A percentile compares a stretch with the other conserved stretches of the same genome.
Conservation (phyloP, 2,113 vertebrate species). For the Bambusicola thoracicus region DNA sequence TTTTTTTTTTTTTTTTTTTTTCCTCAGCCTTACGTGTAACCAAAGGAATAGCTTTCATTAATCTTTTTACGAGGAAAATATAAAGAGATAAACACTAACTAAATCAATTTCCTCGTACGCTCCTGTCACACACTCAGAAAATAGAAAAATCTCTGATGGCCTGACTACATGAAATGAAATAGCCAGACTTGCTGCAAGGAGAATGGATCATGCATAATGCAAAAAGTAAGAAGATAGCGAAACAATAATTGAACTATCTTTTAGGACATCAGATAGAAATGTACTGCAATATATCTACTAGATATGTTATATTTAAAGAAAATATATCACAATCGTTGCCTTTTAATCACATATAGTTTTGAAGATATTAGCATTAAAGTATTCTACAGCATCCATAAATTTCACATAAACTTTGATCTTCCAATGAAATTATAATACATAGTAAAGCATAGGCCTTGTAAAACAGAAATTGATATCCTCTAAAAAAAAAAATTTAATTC, state of each 20-base stretch:
- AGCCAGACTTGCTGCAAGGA: neutral
- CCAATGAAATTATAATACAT: neutral
- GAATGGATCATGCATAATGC: neutral
- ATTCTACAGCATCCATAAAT: neutral
- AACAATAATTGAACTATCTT: neutral
- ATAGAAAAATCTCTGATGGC: neutral
- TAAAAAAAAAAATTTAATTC: neutral
- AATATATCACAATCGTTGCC: neutral
- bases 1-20: no score
- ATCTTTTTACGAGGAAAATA: neutral
- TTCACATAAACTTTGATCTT: neutral
- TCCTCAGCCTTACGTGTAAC: neutral
- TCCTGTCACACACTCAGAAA: neutral
- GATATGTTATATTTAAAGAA: neutral
- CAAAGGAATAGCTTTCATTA: conserved; percentile 1
- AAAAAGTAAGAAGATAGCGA: neutral
- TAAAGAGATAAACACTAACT: neutral
- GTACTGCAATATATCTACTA: neutral
- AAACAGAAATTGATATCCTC: neutral
- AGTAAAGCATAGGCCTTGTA: neutral
- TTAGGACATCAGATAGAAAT: neutral
- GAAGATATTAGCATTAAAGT: neutral
- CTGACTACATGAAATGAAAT: neutral
- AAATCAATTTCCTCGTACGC: neutral
- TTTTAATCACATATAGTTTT: neutral